Conservation (phyloP, 2,797 vertebrate genomes). For the Enteromius thamalakanensis region DNA sequence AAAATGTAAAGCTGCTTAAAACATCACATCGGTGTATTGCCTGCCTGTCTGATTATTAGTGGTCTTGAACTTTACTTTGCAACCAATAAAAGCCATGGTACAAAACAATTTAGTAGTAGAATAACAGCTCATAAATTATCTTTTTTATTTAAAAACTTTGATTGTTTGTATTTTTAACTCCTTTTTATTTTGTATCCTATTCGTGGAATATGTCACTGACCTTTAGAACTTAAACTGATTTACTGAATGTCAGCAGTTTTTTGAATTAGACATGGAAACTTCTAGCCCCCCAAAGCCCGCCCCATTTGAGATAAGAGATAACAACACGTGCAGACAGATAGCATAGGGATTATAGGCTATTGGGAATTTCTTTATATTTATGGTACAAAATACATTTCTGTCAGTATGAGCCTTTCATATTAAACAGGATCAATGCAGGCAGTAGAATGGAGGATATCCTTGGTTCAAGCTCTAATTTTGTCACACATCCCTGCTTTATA, state of each 20-base stretch:
- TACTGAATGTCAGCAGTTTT: constrained; percentile 12
- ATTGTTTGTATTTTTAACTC: neutral
- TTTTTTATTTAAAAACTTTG: neutral
- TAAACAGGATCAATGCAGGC: neutral
- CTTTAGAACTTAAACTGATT: constrained; percentile 12
- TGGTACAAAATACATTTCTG: neutral
- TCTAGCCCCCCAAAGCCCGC: neutral
- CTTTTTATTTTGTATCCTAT: neutral
- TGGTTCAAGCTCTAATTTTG: neutral
- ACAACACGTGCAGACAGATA: neutral
- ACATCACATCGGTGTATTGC: neutral
- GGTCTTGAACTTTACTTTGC: neutral
- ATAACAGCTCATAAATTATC: neutral
- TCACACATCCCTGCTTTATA: neutral
- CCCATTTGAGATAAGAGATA: constrained; percentile 7
- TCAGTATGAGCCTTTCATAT: neutral
- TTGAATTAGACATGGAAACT: neutral
- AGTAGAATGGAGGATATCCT: neutral
- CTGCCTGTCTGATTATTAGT: neutral
- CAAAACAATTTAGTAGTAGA: neutral
- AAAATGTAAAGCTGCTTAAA: neutral
- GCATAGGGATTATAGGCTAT: neutral
- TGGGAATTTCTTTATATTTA: neutral
- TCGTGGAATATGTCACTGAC: neutral
- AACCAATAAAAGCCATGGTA: neutral